Evolutionary conservation across 2,113 vertebrate genomes (phyloP).

Genomic region (Salvator merianae): DNA sequence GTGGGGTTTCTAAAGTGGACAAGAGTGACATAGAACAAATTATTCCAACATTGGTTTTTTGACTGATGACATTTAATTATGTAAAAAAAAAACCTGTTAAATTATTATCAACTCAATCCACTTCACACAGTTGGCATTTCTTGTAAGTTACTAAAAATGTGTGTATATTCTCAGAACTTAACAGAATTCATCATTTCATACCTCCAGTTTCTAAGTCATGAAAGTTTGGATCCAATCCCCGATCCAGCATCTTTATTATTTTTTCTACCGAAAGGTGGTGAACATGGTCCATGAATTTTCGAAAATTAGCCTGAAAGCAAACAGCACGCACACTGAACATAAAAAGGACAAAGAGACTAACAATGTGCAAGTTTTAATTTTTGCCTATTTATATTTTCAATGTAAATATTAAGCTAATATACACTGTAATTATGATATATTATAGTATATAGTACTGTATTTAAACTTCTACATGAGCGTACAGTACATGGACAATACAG

Average conservation of each 20-base stretch:
- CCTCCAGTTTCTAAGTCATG: conserved; percentile 93
- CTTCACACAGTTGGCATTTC: neutral
- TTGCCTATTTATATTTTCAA: neutral
- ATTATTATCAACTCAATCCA: neutral
- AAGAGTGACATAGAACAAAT: conserved; percentile 20
- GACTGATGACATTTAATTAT: neutral
- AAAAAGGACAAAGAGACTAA: neutral
- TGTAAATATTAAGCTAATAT: neutral
- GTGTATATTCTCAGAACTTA: neutral
- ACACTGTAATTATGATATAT: neutral
- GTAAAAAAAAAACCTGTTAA: neutral
- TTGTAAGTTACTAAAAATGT: conserved; percentile 7
- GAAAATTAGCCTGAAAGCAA: conserved; percentile 85
- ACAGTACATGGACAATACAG: neutral
- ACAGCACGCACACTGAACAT: neutral
- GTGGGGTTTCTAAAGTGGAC: conserved; percentile 82
- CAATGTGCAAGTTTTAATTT: neutral
- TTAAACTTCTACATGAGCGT: neutral
- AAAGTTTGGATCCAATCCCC: conserved; percentile 94
- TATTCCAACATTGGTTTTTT: neutral
- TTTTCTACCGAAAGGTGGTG: conserved; percentile 90
- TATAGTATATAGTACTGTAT: no score
- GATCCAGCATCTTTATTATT: conserved; percentile 87
- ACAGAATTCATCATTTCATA: conserved; percentile 60
- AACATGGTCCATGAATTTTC: conserved; percentile 91